A percentile compares a stretch with the other conserved stretches of the same genome.
Evolutionary conservation across 2,797 vertebrate species (phyloP).

Genomic region (Nyctibius grandis): DNA sequence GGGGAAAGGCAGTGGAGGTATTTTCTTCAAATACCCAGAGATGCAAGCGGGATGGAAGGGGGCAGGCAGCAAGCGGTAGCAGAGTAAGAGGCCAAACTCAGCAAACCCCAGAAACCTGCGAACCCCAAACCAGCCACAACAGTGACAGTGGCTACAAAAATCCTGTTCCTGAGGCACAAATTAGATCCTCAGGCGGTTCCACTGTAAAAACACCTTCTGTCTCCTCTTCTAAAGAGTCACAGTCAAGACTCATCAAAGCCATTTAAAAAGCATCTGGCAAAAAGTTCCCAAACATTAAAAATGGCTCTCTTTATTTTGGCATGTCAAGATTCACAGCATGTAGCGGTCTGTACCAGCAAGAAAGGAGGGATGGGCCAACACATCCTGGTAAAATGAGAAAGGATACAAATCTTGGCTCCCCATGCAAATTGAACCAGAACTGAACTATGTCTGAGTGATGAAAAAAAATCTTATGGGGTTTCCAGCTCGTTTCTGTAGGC

Average conservation of each 20-base stretch:
- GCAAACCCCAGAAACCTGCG: background rate
- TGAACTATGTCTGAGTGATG: constrained; percentile 47
- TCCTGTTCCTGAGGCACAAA: background rate
- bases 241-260: constrained; percentile 48
- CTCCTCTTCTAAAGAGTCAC: constrained; percentile 30
- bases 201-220: constrained; percentile 53
- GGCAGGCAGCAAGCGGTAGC: background rate
- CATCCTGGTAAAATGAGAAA: constrained; percentile 62
- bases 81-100: background rate
- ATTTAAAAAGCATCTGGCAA: constrained; percentile 60
- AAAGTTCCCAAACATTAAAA: constrained; percentile 61
- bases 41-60: background rate
- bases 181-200: background rate
- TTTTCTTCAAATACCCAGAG: background rate
- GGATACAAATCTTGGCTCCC: constrained; percentile 54
- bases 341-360: constrained; percentile 58
- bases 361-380: constrained; percentile 62
- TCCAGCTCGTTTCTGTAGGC: constrained; percentile 61
- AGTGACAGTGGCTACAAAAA: background rate
- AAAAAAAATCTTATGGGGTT: constrained; percentile 60
- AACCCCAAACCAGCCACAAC: background rate
- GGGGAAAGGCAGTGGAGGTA: background rate
- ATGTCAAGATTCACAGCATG: constrained; percentile 59
- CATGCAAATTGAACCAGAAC: constrained; percentile 54
- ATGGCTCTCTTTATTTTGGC: constrained; percentile 57